phyloP scores from a whole-genome alignment of 2,797 vertebrate genomes.

The Dipus sagitta region DNA sequence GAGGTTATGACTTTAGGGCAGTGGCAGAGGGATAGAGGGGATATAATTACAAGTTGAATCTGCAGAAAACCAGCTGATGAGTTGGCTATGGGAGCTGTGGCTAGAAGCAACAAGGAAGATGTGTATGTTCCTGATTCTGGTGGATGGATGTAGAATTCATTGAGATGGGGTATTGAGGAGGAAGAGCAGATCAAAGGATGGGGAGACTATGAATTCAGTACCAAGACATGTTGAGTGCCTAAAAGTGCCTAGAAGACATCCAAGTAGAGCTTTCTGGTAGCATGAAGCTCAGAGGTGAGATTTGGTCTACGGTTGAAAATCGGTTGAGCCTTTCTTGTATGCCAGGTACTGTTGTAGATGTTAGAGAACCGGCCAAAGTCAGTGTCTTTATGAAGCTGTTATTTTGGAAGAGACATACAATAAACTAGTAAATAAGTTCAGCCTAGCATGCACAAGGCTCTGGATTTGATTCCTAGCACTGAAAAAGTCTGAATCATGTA shows the following conservation, averaged over 20 bases:
- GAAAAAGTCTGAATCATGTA: background rate
- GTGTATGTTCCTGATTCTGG: slow-evolving; percentile 12
- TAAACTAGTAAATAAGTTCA: slow-evolving; percentile 28
- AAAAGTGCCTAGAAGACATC: slow-evolving; percentile 28
- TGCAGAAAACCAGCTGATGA: slow-evolving; percentile 27
- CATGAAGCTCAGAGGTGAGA: slow-evolving; percentile 35
- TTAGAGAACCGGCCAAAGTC: slow-evolving; percentile 12
- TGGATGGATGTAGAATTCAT: background rate
- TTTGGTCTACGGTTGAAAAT: slow-evolving; percentile 33
- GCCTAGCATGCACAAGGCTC: background rate
- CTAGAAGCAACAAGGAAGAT: slow-evolving; percentile 29
- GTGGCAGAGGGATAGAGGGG: background rate
- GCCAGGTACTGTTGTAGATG: slow-evolving; percentile 26
- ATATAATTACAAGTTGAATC: background rate
- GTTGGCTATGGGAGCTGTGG: background rate
- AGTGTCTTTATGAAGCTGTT: background rate
- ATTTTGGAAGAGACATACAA: slow-evolving; percentile 22
- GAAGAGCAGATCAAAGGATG: background rate
- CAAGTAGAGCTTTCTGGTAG: slow-evolving; percentile 7
- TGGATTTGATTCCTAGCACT: background rate
- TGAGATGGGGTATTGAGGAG: slow-evolving; percentile 21
- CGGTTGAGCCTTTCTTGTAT: background rate
- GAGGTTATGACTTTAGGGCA: background rate
- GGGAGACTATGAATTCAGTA: background rate
- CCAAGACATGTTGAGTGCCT: background rate